Base-by-base conservation (phyloP, 2,888 invertebrate genomes). In the Buathra laborator region DNA sequence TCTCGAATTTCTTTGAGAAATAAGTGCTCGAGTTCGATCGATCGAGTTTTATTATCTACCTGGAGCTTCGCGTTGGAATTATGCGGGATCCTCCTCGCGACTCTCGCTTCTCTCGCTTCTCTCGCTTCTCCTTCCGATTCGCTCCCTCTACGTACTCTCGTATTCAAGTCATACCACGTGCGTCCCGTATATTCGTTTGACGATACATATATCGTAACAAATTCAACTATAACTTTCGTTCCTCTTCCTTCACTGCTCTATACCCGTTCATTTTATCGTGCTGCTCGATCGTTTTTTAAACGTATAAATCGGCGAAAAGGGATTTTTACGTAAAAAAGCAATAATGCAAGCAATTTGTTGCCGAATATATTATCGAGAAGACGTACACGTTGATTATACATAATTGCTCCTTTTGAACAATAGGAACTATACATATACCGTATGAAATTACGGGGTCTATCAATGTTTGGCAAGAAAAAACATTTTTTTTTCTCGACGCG, bases 61-160 rank as follows among this genome's bases (percentile, higher is more conserved):
- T 37, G 43, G 44, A 59, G 71, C 24, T 44, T 19, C 44, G 51
- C 44, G 51, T 16, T 46, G 43, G 19, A n/a, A 44, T 46, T 46
- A 84, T 84, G 84, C 80, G 84, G 84, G 80, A 84, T 71, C 75
- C 53, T 75, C 71, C 32, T 48, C 37, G 72, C 43, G 14, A 29
- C 7, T 51, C 37, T 43, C 29, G 19, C 19, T 44, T 64, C 56
- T 66, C 46, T n/a, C n/a, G n/a, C n/a, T n/a, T n/a, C 7, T 51
- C 37, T 43, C 29, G 19, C 19, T 44, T 64, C 56, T 66, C 46
- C 62, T 24, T 44, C 37, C 29, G 37, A 43, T 53, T 59, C 64
- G 62, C 12, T 10, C 56, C 16, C 64, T 44, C 62, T 64, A 14
- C 37, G 24, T 24, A 9, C 6, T 48, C 46, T 71, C 67, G 67